Evolutionary conservation across 2,888 invertebrate species (phyloP).

Genomic region (Agrotis puta): DNA sequence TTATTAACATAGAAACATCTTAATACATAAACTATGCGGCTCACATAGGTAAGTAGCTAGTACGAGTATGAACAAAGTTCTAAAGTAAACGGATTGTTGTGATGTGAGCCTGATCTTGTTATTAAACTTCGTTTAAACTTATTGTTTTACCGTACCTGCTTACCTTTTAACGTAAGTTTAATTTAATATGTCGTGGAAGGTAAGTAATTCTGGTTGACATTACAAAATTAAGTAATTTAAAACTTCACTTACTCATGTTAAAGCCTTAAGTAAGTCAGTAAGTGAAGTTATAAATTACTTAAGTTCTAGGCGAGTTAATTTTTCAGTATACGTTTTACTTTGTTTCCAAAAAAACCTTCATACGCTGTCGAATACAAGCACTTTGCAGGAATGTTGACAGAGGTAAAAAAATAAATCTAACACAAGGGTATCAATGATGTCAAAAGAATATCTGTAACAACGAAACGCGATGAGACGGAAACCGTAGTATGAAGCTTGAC

Average conservation of each 20-base stretch:
- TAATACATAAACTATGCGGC: background rate
- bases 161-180: background rate
- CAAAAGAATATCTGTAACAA: constrained; percentile 44
- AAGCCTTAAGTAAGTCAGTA: no score
- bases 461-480: constrained; percentile 46
- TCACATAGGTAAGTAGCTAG: constrained; percentile 11
- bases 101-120: constrained; percentile 46
- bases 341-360: constrained; percentile 10
- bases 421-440: constrained; percentile 33
- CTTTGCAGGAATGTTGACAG: background rate
- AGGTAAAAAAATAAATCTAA: constrained; percentile 18
- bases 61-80: constrained; percentile 38
- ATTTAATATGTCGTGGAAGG: background rate
- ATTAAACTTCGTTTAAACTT: constrained; percentile 50
- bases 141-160: constrained; percentile 14
- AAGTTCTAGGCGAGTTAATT: no score
- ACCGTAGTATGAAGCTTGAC: constrained; percentile 49
- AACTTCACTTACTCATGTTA: background rate
- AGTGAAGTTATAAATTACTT: no score
- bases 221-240: constrained; percentile 4
- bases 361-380: background rate
- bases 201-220: background rate
- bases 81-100: constrained; percentile 43
- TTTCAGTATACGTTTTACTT: background rate
- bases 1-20: constrained; percentile 35